A percentile compares a stretch with the other conserved stretches of the same genome.
Conservation (phyloP, 2,797 vertebrate genomes). For the Mormyrus hasselquistii region DNA sequence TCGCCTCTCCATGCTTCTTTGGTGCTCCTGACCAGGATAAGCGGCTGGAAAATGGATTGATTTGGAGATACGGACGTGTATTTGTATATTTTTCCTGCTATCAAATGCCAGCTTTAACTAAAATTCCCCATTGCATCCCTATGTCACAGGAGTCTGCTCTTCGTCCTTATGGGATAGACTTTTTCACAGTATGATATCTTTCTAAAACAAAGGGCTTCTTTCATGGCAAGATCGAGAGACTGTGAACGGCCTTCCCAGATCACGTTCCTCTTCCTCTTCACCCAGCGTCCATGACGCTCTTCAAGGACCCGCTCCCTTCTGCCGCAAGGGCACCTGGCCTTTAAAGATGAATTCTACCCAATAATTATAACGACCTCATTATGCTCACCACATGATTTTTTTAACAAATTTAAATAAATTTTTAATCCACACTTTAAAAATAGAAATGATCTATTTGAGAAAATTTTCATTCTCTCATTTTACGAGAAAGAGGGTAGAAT, state of each 20-base stretch:
- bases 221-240: not conserved
- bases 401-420: conserved; percentile 11
- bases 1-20: not conserved
- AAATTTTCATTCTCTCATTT: conserved; percentile 12
- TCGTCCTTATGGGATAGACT: not conserved
- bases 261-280: not conserved
- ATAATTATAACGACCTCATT: conserved; percentile 11
- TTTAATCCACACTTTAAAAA: conserved; percentile 12
- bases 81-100: not conserved
- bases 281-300: not conserved
- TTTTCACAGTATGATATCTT: not conserved
- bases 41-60: not conserved
- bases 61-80: not conserved
- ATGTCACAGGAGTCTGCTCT: not conserved
- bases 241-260: not conserved
- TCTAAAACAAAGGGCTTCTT: not conserved
- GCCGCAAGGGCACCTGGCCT: not conserved
- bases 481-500: not conserved
- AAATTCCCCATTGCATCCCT: not conserved
- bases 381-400: conserved; percentile 9
- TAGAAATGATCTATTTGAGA: conserved; percentile 8
- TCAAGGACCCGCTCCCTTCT: not conserved
- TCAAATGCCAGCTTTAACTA: not conserved
- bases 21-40: not conserved
- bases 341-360: not conserved